Conservation (phyloP, 2,797 vertebrate genomes). For the Telmatherina bonti region DNA sequence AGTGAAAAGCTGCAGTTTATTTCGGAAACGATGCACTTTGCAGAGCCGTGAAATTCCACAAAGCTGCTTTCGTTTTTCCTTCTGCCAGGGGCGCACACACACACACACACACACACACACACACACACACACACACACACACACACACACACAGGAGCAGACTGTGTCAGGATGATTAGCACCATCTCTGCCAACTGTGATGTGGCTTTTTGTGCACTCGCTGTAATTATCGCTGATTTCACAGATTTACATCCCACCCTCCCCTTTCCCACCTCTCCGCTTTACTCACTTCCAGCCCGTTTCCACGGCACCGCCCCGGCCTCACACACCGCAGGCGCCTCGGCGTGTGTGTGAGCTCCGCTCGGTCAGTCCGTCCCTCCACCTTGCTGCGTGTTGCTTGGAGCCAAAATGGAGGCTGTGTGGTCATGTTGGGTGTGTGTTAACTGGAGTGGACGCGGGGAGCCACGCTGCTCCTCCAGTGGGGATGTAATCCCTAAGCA, state of each 20-base stretch:
- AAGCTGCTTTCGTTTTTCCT: too few species aligned
- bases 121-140: too few species aligned
- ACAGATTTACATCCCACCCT: slow-evolving; percentile 81
- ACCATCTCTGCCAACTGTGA: slow-evolving; percentile 82
- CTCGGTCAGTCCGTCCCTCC: slow-evolving; percentile 28
- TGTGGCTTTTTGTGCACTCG: slow-evolving; percentile 83
- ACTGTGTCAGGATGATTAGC: slow-evolving; percentile 82
- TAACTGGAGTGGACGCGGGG: slow-evolving; percentile 79
- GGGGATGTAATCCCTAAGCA: slow-evolving; percentile 83
- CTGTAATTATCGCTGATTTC: slow-evolving; percentile 85
- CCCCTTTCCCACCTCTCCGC: slow-evolving; percentile 74
- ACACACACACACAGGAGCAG: slow-evolving; percentile 45
- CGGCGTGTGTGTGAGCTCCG: slow-evolving; percentile 31
- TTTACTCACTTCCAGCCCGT: slow-evolving; percentile 78
- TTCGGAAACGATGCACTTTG: too few species aligned
- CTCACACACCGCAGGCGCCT: slow-evolving; percentile 34
- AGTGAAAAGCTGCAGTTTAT: too few species aligned
- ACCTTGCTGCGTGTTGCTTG: slow-evolving; percentile 30
- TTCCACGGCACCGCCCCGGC: slow-evolving; percentile 33
- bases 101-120: too few species aligned
- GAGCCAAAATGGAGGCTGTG: slow-evolving; percentile 79
- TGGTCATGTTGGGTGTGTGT: slow-evolving; percentile 69
- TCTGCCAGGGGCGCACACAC: too few species aligned
- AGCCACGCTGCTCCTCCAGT: slow-evolving; percentile 76
- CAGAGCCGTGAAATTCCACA: too few species aligned